Evolutionary conservation across 2,797 vertebrate species (phyloP).

Genomic region (Pseudochirops cupreus): DNA sequence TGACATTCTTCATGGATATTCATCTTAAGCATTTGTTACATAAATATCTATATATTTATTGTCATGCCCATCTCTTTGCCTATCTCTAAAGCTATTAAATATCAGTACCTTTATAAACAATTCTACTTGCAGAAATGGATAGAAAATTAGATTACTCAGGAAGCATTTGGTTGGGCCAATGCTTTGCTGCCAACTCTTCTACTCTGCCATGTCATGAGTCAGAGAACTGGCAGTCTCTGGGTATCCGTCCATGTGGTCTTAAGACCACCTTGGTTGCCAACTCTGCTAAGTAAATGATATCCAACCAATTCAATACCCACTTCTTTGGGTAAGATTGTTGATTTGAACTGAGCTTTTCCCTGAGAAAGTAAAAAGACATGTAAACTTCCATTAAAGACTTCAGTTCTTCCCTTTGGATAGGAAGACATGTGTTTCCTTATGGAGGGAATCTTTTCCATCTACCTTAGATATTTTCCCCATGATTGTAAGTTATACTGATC

Average conservation of each 20-base stretch:
- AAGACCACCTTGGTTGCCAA: slow-evolving; percentile 72
- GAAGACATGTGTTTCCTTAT: neutral
- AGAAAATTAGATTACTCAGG: slow-evolving; percentile 60
- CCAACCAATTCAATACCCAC: slow-evolving; percentile 56
- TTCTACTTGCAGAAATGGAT: slow-evolving; percentile 54
- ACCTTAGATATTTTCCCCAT: slow-evolving; percentile 47
- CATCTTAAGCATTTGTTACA: slow-evolving; percentile 6
- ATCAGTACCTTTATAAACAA: neutral
- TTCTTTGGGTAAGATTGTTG: slow-evolving; percentile 39
- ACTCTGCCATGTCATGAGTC: slow-evolving; percentile 78
- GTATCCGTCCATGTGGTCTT: slow-evolving; percentile 70
- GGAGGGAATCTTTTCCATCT: slow-evolving; percentile 20
- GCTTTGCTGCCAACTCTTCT: slow-evolving; percentile 67
- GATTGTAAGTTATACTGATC: slow-evolving; percentile 45
- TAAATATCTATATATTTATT: slow-evolving; percentile 24
- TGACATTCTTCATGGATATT: neutral
- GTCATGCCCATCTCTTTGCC: neutral
- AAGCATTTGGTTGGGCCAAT: slow-evolving; percentile 70
- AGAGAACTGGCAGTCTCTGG: slow-evolving; percentile 75
- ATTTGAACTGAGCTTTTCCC: slow-evolving; percentile 55
- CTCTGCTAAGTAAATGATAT: slow-evolving; percentile 55
- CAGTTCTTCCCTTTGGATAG: slow-evolving; percentile 29
- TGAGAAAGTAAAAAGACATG: neutral
- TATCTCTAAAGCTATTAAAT: neutral
- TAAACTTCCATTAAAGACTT: slow-evolving; percentile 34